These are phyloP conservation scores for Drosophila ananassae DNA, from an alignment of 1,140 invertebrate species.

Conservation along the genomic window DNA sequence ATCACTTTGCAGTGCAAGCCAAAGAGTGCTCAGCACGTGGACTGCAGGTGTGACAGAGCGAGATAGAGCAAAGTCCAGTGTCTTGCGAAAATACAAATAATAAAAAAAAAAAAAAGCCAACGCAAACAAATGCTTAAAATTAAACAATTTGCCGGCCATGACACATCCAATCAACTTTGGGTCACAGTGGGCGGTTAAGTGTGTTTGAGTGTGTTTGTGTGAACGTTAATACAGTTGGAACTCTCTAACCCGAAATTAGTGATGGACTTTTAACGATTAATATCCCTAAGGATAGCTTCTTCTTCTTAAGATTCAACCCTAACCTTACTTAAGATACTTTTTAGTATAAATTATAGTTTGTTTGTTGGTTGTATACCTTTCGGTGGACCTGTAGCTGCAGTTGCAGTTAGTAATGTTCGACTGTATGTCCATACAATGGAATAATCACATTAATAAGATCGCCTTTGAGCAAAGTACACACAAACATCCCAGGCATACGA, in stretches of 20 bases:
- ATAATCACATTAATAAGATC: constrained; percentile 74
- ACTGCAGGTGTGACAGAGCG: constrained; percentile 33
- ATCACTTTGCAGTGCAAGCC: constrained; percentile 16
- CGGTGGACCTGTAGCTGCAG: not conserved
- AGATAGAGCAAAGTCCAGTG: constrained; percentile 31
- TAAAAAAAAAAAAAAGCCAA: constrained; percentile 21
- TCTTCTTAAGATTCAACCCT: no score
- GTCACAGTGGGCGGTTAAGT: constrained; percentile 34
- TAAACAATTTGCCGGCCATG: constrained; percentile 54
- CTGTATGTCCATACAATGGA: constrained; percentile 55
- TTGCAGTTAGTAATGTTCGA: constrained; percentile 59
- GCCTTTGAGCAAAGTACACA: constrained; percentile 70
- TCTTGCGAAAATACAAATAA: constrained; percentile 32
- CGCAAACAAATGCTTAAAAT: constrained; percentile 45
- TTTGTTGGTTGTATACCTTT: not conserved
- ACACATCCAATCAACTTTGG: constrained; percentile 55
- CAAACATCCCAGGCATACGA: constrained; percentile 12
- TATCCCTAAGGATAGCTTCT: no score
- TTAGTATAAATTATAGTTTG: no score
- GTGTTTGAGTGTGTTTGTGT: constrained; percentile 21
- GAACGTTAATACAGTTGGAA: constrained; percentile 31
- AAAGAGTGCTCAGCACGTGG: constrained; percentile 34
- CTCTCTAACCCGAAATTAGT: not conserved
- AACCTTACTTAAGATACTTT: no score
- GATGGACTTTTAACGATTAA: no score